Conservation (phyloP, 2,888 invertebrate genomes). For the Calliopum simillimum region DNA sequence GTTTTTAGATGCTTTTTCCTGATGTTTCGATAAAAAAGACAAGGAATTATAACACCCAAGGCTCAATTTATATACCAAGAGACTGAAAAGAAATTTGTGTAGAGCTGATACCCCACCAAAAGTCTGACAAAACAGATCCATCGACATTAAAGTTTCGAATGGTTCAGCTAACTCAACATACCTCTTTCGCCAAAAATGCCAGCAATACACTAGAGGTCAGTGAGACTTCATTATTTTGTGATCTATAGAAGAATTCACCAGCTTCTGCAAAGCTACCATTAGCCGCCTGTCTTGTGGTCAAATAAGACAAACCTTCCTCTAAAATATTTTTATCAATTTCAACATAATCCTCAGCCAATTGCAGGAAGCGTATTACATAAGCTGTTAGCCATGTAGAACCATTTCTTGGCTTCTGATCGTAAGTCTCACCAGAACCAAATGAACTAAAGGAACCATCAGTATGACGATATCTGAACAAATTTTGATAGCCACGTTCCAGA, state of each 20-base stretch:
- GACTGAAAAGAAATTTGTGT: too few relatives aligned
- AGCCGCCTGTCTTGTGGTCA: slow-evolving; percentile 75
- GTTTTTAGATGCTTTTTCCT: too few relatives aligned
- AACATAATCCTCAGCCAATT: slow-evolving; percentile 76
- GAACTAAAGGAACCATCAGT: slow-evolving; percentile 91
- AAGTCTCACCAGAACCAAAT: slow-evolving; percentile 71
- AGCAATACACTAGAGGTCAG: slow-evolving; percentile 82
- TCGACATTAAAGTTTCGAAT: too few relatives aligned
- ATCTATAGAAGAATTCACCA: slow-evolving; percentile 78
- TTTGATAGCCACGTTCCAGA: slow-evolving; percentile 90
- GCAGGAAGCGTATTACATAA: slow-evolving; percentile 81
- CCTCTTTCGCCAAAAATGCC: slow-evolving; percentile 75
- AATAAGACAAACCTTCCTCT: slow-evolving; percentile 76
- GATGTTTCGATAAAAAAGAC: too few relatives aligned
- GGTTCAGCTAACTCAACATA: slow-evolving; percentile 65
- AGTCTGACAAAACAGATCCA: too few relatives aligned
- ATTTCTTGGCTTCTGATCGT: slow-evolving; percentile 62
- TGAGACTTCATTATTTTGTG: slow-evolving; percentile 75
- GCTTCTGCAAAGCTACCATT: slow-evolving; percentile 85
- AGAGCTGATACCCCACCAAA: too few relatives aligned
- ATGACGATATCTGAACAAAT: slow-evolving; percentile 86
- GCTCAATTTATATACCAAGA: too few relatives aligned
- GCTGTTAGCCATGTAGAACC: slow-evolving; percentile 87
- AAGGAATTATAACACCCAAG: too few relatives aligned
- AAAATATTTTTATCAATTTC: slow-evolving; percentile 77